These are phyloP conservation scores for Holacanthus passer DNA, from an alignment of 2,113 vertebrate genomes.

Conservation along the genomic window DNA sequence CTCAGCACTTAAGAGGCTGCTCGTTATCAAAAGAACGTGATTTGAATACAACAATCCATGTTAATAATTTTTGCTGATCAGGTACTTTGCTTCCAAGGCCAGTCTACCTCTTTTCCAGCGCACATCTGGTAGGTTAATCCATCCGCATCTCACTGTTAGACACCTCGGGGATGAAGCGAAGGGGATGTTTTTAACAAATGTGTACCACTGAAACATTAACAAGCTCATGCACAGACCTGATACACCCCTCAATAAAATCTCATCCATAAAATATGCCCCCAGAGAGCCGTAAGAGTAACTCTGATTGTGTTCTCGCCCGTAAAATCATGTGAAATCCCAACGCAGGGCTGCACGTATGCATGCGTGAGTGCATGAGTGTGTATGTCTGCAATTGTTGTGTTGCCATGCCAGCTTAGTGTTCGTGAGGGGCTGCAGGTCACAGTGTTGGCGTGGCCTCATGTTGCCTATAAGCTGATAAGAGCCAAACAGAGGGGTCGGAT, in stretches of 20 bases:
- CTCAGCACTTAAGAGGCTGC: constrained; percentile 18
- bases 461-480: constrained; percentile 82
- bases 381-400: constrained; percentile 62
- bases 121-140: constrained; percentile 48
- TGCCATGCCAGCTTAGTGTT: constrained; percentile 51
- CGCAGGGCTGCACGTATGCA: neutral
- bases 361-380: constrained; percentile 10
- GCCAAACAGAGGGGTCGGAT: constrained; percentile 70
- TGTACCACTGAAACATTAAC: neutral
- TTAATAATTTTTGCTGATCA: constrained; percentile 22
- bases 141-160: neutral
- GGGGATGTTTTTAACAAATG: constrained; percentile 38
- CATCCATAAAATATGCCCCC: constrained; percentile 5
- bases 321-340: constrained; percentile 9
- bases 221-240: constrained; percentile 33
- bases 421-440: constrained; percentile 66
- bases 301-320: constrained; percentile 11
- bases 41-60: constrained; percentile 11
- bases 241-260: constrained; percentile 21
- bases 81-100: constrained; percentile 19
- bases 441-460: constrained; percentile 72
- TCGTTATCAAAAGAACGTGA: constrained; percentile 39
- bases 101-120: constrained; percentile 24
- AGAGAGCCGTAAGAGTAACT: neutral
- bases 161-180: constrained; percentile 13